Conservation (phyloP, 2,113 vertebrate genomes). For the Rhombomys opimus region DNA sequence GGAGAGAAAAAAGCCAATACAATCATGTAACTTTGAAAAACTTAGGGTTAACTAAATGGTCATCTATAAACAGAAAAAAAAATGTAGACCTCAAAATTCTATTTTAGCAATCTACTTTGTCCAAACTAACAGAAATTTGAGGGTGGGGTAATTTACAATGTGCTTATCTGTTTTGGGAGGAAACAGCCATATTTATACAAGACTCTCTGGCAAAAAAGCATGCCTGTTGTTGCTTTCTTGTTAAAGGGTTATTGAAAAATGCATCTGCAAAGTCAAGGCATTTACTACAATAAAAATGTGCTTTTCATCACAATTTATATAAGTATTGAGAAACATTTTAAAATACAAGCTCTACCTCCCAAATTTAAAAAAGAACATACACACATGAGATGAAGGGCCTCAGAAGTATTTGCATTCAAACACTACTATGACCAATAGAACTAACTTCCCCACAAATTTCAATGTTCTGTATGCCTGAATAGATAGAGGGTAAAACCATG, state of each 20-base stretch:
- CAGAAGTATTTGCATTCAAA: background rate
- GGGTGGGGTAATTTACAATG: background rate
- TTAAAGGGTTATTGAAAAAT: background rate
- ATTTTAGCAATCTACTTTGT: conserved; percentile 32
- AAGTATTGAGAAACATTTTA: conserved; percentile 38
- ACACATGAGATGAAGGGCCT: background rate
- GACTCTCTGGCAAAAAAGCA: conserved; percentile 16
- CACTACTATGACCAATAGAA: background rate
- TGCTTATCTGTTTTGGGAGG: background rate
- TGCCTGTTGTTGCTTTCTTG: background rate
- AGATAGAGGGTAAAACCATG: background rate
- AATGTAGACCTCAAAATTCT: conserved; percentile 45
- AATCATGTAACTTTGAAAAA: conserved; percentile 47
- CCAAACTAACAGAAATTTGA: conserved; percentile 43
- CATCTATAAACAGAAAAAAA: conserved; percentile 16
- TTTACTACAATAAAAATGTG: background rate
- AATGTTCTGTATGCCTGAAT: background rate
- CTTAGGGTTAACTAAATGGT: background rate
- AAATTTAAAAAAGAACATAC: background rate
- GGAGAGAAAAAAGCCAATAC: background rate
- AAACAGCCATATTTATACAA: background rate
- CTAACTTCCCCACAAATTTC: background rate
- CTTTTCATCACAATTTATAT: background rate
- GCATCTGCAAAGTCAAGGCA: background rate
- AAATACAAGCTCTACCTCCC: background rate